Evolutionary conservation across 2,797 vertebrate species (phyloP).

Genomic region (Sibirionetta formosa): DNA sequence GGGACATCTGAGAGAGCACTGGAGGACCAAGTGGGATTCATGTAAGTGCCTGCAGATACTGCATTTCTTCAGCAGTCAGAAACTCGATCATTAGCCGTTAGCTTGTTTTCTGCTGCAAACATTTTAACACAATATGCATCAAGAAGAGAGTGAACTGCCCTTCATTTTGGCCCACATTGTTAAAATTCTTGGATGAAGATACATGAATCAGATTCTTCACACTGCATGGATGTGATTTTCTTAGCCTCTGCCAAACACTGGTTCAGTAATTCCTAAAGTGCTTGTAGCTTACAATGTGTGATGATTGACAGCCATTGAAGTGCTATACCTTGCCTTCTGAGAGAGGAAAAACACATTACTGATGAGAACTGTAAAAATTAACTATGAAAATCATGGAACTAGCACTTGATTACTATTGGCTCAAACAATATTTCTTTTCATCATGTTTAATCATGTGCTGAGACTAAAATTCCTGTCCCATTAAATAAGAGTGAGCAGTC

Average conservation of each 20-base stretch:
- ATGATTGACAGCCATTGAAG: slow-evolving; percentile 36
- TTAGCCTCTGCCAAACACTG: neutral
- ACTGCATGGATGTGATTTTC: neutral
- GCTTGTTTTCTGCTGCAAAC: neutral
- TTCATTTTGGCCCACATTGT: neutral
- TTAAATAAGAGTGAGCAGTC: neutral
- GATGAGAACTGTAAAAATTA: slow-evolving; percentile 43
- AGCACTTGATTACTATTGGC: neutral
- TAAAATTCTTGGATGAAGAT: slow-evolving; percentile 14
- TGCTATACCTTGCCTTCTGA: neutral
- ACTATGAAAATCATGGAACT: slow-evolving; percentile 14
- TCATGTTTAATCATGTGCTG: neutral
- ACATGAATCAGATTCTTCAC: neutral
- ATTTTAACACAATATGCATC: neutral
- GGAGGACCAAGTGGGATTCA: neutral
- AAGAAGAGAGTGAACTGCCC: neutral
- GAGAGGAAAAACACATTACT: neutral
- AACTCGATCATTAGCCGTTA: fast-evolving
- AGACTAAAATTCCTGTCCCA: slow-evolving; percentile 4
- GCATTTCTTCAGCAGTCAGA: neutral
- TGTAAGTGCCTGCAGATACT: neutral
- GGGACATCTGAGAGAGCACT: neutral
- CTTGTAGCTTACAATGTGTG: neutral
- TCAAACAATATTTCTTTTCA: slow-evolving; percentile 25
- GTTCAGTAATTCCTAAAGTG: slow-evolving; percentile 46